These are phyloP conservation scores for Folsomia manolachei DNA, from an alignment of 2,888 invertebrate genomes.

Conservation along the genomic window DNA sequence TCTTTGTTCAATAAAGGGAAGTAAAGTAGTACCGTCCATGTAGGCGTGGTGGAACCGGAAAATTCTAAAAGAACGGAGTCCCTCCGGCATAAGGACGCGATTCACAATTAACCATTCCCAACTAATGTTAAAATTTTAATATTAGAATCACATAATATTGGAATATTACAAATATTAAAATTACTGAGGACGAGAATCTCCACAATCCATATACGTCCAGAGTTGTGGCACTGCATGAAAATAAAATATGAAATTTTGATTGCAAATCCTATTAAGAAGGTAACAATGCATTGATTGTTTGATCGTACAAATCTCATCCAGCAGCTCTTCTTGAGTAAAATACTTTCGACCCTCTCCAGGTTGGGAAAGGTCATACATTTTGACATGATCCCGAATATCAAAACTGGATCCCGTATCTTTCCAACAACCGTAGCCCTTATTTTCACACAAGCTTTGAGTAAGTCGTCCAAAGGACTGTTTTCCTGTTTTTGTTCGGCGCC, in stretches of 20 bases:
- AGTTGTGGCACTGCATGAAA: background rate
- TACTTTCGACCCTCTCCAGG: background rate
- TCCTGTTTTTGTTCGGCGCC: background rate
- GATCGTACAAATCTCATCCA: background rate
- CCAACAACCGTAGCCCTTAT: background rate
- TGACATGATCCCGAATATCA: background rate
- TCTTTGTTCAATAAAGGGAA: too few species aligned
- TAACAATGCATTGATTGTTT: too few species aligned
- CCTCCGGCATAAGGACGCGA: background rate
- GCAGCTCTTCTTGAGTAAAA: background rate
- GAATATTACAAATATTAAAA: too few species aligned
- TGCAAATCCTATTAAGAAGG: too few species aligned
- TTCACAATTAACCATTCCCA: background rate
- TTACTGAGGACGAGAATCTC: background rate
- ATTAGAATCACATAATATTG: too few species aligned
- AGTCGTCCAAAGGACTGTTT: background rate
- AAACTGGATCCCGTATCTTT: background rate
- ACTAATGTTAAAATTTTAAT: too few species aligned
- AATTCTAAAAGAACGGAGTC: background rate
- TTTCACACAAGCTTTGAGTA: background rate
- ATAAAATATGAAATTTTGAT: too few species aligned
- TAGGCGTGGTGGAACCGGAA: background rate
- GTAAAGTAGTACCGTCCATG: background rate
- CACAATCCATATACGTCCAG: background rate
- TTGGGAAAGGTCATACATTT: background rate